These are phyloP conservation scores for Drosophila tsacasi DNA, from an alignment of 1,140 invertebrate genomes.

Conservation along the genomic window DNA sequence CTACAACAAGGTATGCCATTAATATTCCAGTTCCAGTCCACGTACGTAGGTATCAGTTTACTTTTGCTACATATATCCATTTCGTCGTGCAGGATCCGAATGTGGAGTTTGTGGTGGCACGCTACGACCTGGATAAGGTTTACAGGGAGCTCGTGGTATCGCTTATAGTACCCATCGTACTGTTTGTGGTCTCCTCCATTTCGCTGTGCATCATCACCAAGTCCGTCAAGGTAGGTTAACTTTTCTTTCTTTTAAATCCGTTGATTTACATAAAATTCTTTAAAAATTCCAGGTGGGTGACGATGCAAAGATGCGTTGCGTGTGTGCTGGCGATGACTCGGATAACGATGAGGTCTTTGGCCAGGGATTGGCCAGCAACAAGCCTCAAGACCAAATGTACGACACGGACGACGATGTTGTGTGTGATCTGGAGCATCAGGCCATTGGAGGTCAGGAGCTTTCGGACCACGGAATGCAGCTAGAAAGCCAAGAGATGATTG, in stretches of 20 bases:
- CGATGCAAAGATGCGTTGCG: constrained; percentile 95
- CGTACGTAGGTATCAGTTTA: constrained; percentile 25
- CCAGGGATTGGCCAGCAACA: constrained; percentile 22
- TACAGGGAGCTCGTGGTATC: constrained; percentile 93
- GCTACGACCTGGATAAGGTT: constrained; percentile 92
- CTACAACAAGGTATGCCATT: constrained; percentile 86
- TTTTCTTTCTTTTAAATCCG: too few relatives aligned
- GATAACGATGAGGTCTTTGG: constrained; percentile 70
- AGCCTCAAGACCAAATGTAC: constrained; percentile 51
- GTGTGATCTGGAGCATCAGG: constrained; percentile 62
- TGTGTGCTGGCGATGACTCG: constrained; percentile 86
- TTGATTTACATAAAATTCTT: background rate
- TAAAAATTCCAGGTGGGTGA: constrained; percentile 87
- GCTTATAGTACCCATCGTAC: constrained; percentile 91
- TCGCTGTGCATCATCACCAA: constrained; percentile 86
- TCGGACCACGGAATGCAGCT: constrained; percentile 18
- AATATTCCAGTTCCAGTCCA: background rate
- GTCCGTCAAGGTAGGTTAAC: constrained; percentile 79
- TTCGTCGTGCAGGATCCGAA: constrained; percentile 84
- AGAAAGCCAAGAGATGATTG: constrained; percentile 74
- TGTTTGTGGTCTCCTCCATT: constrained; percentile 94
- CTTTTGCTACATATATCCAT: background rate
- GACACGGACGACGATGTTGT: constrained; percentile 76
- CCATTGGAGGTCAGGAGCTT: constrained; percentile 34
- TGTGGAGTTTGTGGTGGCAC: constrained; percentile 85